Evolutionary conservation across 2,888 invertebrate species (phyloP).

Genomic region (Stratiomys singularior): DNA sequence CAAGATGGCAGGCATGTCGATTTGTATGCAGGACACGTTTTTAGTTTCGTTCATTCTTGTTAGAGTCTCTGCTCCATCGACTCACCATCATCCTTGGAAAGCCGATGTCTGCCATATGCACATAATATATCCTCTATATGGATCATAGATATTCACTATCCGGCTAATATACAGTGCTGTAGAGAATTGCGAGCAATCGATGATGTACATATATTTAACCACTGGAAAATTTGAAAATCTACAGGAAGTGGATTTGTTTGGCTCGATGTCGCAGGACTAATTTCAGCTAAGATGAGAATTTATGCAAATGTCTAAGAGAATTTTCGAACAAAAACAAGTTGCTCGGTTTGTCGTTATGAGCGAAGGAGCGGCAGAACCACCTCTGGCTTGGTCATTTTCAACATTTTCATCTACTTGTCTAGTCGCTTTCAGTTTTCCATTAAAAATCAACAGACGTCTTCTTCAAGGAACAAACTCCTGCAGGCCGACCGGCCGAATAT

Average conservation of each 20-base stretch:
- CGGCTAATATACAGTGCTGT: background rate
- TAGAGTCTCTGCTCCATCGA: conserved; percentile 18
- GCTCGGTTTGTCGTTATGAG: too few relatives aligned
- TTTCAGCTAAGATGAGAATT: background rate
- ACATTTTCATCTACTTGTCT: background rate
- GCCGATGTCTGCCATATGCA: conserved; percentile 1
- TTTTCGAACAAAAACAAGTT: too few relatives aligned
- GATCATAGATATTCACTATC: conserved; percentile 7
- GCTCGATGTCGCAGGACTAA: too few relatives aligned
- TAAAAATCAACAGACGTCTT: background rate
- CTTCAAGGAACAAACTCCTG: background rate
- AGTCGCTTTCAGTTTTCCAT: background rate
- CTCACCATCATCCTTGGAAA: conserved; percentile 16
- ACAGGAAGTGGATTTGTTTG: too few relatives aligned
- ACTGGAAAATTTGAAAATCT: conserved; percentile 6
- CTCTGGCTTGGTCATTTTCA: background rate
- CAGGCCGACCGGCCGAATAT: background rate
- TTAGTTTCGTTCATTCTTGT: conserved; percentile 45
- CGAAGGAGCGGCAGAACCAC: too few relatives aligned
- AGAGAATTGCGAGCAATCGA: background rate
- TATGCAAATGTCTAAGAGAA: background rate
- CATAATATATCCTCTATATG: background rate
- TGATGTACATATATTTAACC: background rate
- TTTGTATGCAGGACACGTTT: conserved; percentile 45
- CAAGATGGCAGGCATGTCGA: conserved; percentile 10